Base-by-base conservation (phyloP, 2,888 invertebrate genomes). In the Pasiphila rectangulata region DNA sequence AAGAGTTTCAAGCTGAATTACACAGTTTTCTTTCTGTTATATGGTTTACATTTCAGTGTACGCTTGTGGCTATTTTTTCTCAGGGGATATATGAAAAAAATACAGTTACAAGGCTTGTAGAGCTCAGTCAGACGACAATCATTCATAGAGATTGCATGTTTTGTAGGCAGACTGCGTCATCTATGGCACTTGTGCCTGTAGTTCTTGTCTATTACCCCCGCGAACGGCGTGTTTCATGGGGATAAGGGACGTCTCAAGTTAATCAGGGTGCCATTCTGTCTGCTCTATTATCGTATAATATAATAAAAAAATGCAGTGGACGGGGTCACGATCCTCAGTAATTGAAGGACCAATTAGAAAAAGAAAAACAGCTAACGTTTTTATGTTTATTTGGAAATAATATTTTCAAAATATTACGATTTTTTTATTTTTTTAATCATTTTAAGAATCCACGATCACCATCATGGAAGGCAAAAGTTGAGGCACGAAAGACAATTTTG, bases 81-180 rank as follows among this genome's bases (percentile, higher is more conserved):
- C 67, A 65, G 58, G 65, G 56, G 64, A 44, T 64, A 70, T 71
- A 64, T 63, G 61, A 67, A 75, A 78, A 74, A 82, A 81, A 77
- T 75, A 78, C 72, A 61, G 60, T 61, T 68, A 72, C 63, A 67
- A 69, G 61, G 63, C 48, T 68, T 67, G 74, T 71, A 76, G 63
- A 76, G 75, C 76, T 80, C 75, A 76, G 75, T 73, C 72, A 78
- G 76, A 73, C 68, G 70, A 72, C 68, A 72, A 78, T 80, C 79
- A 79, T 77, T 82, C 75, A 77, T 79, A 75, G 69, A 72, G 75
- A 75, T 77, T 79, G 80, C 77, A 77, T 77, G 79, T 82, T 82
- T 76, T 72, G 81, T 74, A 80, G 63, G 69, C 75, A 72, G 75
- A 63, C 67, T 73, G 64, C 66, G 71, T 72, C 73, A 69, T 74